Evolutionary conservation across 1,140 invertebrate genomes (phyloP), one percentile per base, ranked within the genome.

Genomic region (Xylocopa sonorina): DNA sequence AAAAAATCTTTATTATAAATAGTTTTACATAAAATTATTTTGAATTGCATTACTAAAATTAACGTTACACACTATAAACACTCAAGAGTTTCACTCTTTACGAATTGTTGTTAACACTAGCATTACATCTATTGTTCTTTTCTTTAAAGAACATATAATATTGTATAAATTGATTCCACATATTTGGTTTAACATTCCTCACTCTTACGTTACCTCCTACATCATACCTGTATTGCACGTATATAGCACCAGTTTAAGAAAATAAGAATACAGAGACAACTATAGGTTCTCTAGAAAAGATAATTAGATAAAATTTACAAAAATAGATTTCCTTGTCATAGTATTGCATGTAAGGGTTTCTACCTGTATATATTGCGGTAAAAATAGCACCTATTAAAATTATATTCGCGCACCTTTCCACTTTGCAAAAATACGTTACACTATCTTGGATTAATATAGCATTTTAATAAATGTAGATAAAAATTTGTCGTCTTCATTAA

Each of bases 1-100:
- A n/a, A n/a, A n/a, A n/a, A n/a, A 34, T 77, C 43, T 84, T 83
- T 83, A 83, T 84, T 85, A 55, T 71, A 78, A 74, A 69, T 58
- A 72, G 46, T 48, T 38, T 73, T 78, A 82, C 74, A 84, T 57
- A 74, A 78, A 78, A 79, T 34, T 80, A 73, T 80, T 27, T n/a
- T 29, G 41, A 41, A 50, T 53, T 76, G 21, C 41, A 29, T 68
- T 77, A 78, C 10, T 3, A 64, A 51, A 82, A 84, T 67, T 76
- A 67, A 67, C 68, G 55, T 76, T 77, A 78, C 9, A 21, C 58
- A 55, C 50, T 32, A 55, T 43, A 67, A 78, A 83, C 60, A 83
- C 66, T 81, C 48, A 46, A 32, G 7, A 12, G 38, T 53, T 51
- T 66, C 6, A 4, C 58, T n/a, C 50, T n/a, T n/a, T 34, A 78